phyloP scores from a whole-genome alignment of 2,113 vertebrate genomes.

The Fukomys damarensis region DNA sequence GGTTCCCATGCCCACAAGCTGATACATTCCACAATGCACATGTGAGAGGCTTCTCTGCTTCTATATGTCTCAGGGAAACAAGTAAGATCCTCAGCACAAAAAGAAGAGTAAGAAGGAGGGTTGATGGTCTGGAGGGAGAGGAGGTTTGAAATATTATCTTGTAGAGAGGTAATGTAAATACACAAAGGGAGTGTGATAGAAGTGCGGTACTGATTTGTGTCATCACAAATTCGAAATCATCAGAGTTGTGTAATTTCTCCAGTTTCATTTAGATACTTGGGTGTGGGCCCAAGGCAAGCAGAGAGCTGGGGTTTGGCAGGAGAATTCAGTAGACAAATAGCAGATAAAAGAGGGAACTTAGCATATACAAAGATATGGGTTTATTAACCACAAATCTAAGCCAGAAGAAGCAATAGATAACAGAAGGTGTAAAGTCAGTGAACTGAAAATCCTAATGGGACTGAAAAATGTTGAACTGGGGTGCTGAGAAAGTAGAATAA shows the following conservation, averaged over 20 bases:
- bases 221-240: neutral
- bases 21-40: neutral
- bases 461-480: neutral
- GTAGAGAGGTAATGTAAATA: constrained; percentile 13
- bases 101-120: neutral
- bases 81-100: neutral
- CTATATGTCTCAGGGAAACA: neutral
- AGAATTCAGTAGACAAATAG: neutral
- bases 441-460: neutral
- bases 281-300: neutral
- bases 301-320: neutral
- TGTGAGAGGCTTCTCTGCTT: neutral
- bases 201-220: neutral
- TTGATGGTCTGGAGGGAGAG: neutral
- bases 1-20: neutral
- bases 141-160: neutral
- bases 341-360: neutral
- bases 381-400: neutral
- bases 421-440: neutral
- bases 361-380: neutral
- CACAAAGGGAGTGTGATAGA: neutral
- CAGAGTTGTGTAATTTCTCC: neutral
- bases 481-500: neutral
- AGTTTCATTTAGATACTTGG: neutral
- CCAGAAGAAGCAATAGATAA: neutral